These are phyloP conservation scores for Phenganax subtilis DNA, from an alignment of 92 coral and sea anemone species.

Conservation along the genomic window DNA sequence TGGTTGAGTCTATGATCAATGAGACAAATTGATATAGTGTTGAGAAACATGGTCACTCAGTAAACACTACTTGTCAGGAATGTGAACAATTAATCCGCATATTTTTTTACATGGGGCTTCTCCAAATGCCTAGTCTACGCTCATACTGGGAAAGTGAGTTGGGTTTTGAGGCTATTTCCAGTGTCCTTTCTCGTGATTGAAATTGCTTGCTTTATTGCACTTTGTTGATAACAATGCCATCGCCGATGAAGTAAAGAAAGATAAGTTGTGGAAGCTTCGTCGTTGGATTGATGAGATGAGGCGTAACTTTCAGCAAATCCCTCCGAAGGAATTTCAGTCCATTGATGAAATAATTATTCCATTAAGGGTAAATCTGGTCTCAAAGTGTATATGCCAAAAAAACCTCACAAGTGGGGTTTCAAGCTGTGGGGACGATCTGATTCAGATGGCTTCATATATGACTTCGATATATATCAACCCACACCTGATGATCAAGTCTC, in stretches of 20 bases:
- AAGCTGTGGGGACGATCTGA: not conserved
- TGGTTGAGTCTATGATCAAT: conserved; percentile 3
- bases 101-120: not conserved
- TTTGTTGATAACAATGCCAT: not conserved
- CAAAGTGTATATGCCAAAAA: not conserved
- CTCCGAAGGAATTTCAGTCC: not conserved
- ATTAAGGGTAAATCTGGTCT: conserved; percentile 4
- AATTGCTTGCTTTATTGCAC: not conserved
- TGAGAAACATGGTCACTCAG: not conserved
- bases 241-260: not conserved
- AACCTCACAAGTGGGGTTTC: not conserved
- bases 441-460: not conserved
- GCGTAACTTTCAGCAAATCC: not conserved
- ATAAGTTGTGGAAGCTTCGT: not conserved
- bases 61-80: not conserved
- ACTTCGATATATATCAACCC: not conserved
- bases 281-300: not conserved
- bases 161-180: not conserved
- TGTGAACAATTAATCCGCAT: not conserved
- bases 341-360: not conserved
- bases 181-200: not conserved
- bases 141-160: not conserved
- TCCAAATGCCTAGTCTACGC: conserved; percentile 2
- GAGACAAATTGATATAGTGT: conserved; percentile 11
- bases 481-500: not conserved